Base-by-base conservation (phyloP, 1,140 invertebrate species). In the Oryctes rhinoceros region DNA sequence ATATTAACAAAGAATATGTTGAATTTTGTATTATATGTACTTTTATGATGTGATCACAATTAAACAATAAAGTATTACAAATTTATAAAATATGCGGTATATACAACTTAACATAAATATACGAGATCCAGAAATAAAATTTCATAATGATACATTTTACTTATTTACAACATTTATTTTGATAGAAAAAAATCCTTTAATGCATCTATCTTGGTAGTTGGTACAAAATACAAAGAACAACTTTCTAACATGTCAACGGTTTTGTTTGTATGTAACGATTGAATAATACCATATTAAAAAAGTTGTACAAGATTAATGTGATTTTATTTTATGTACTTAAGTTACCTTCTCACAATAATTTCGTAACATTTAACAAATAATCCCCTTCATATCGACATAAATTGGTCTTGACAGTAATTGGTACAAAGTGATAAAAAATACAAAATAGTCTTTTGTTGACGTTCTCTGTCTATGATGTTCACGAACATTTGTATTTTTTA, bases 31-130 rank as follows among this genome's bases (percentile, higher is more conserved):
- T 78, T 78, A 49, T 78, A 48, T 48, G 76, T 78, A 49, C 59
- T 49, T 78, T 49, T 78, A 78, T 78, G 44, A 49, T 49, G 47
- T 78, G 76, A 78, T 78, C 76, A 78, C 76, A 78, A 77, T 77
- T 37, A 35, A 76, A 76, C 65, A 67, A 67, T 67, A 76, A 76
- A 76, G 44, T 76, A 39, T 76, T 76, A 76, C 35, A 76, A 76
- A 76, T 76, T 76, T 76, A 76, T 76, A 76, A 76, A 76, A 76
- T 48, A 44, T 78, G 24, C 44, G 30, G 4, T 49, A 78, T 78
- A 78, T 78, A 78, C 76, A 78, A 78, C 76, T 78, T 78, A 49
- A 59, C 24, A 78, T 59, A 48, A 78, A 48, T n/a, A 48, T 76
- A 76, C 37, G 74, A 76, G 74, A 76, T 76, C 74, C 44, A 76